Evolutionary conservation across 2,113 vertebrate genomes (phyloP).

Genomic region (Centropristis striata): DNA sequence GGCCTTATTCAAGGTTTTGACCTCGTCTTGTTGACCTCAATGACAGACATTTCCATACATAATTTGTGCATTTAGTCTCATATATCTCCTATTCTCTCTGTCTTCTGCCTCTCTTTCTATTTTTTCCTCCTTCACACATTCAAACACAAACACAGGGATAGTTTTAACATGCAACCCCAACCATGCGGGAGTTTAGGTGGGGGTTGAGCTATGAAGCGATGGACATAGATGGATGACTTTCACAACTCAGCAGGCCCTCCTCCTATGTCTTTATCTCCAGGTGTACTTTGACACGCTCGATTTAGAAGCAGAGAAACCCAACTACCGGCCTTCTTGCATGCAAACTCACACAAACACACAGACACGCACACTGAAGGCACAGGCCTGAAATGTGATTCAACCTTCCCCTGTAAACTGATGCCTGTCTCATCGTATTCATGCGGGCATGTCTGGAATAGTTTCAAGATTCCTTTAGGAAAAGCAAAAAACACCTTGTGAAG

Average conservation of each 20-base stretch:
- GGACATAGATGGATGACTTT: constrained; percentile 71
- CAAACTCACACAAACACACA: constrained; percentile 3
- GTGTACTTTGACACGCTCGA: constrained; percentile 71
- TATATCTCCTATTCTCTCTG: not conserved
- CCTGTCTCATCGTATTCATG: constrained; percentile 16
- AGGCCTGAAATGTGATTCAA: constrained; percentile 60
- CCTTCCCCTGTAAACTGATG: constrained; percentile 41
- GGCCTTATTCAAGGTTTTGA: too few species aligned
- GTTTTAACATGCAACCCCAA: constrained; percentile 34
- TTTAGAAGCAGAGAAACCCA: constrained; percentile 66
- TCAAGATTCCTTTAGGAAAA: constrained; percentile 47
- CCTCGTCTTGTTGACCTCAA: not conserved
- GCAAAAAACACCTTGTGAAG: constrained; percentile 29
- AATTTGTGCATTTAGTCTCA: not conserved
- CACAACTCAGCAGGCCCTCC: constrained; percentile 61
- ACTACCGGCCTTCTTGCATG: constrained; percentile 33
- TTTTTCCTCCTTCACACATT: not conserved
- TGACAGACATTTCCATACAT: constrained; percentile 5
- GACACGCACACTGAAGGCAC: constrained; percentile 15
- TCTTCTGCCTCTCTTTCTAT: not conserved
- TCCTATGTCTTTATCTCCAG: constrained; percentile 64
- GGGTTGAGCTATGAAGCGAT: constrained; percentile 14
- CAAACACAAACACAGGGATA: not conserved
- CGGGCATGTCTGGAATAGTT: constrained; percentile 51
- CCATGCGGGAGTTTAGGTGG: constrained; percentile 15